Percentiles rank a stretch among this genome's conserved stretches.
phyloP scores from a whole-genome alignment of 92 coral and sea anemone species.

The Diadumene lineata region DNA sequence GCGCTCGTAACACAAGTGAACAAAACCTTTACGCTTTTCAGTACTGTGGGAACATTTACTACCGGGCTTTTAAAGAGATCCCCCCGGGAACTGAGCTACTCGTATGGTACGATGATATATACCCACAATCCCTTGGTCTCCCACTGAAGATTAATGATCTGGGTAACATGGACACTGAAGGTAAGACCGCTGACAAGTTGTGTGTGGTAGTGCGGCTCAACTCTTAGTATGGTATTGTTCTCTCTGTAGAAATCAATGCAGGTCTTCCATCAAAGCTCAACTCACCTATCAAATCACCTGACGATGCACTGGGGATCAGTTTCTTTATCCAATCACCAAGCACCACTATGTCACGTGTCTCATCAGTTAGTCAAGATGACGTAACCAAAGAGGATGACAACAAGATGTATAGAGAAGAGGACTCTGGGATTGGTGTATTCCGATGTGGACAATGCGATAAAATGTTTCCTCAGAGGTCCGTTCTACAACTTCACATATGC shows the following conservation, averaged over 20 bases:
- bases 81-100: conserved; percentile 81
- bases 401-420: conserved; percentile 17
- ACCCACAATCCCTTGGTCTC: conserved; percentile 83
- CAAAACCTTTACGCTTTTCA: conserved; percentile 94
- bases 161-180: conserved; percentile 22
- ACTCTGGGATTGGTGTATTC: conserved; percentile 19
- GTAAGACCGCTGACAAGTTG: too few relatives aligned
- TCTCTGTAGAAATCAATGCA: conserved; percentile 14
- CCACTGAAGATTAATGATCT: conserved; percentile 72
- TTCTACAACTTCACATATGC: conserved; percentile 32
- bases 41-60: conserved; percentile 86
- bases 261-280: background rate
- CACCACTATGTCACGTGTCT: background rate
- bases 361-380: background rate
- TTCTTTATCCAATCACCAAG: background rate
- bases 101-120: conserved; percentile 95
- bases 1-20: conserved; percentile 86
- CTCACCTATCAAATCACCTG: background rate
- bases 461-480: conserved; percentile 41
- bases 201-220: too few relatives aligned
- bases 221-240: too few relatives aligned
- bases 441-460: conserved; percentile 45
- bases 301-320: background rate
- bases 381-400: background rate
- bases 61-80: conserved; percentile 89